A percentile compares a stretch with the other conserved stretches of the same genome.
Evolutionary conservation across 2,888 invertebrate species (phyloP).

Genomic region (Cremastinae sp.): DNA sequence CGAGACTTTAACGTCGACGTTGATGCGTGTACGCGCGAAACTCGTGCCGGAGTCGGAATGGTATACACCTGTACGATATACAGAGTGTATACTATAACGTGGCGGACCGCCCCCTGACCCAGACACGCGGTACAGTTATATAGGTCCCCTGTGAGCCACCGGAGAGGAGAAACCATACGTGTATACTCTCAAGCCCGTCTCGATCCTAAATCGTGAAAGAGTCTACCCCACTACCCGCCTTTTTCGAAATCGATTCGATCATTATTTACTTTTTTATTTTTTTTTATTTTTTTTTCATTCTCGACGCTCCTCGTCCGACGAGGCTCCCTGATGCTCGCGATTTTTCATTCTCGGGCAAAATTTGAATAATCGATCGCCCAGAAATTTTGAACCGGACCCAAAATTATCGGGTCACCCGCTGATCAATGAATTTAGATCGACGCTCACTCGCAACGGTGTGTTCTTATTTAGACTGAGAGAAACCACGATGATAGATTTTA

Average conservation of each 20-base stretch:
- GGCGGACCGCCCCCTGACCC: constrained; percentile 83
- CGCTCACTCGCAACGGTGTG: no score
- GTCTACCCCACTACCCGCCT: no score
- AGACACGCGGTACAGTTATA: constrained; percentile 83
- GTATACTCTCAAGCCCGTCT: background rate
- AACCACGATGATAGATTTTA: no score
- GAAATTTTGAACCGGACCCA: background rate
- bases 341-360: background rate
- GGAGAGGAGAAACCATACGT: constrained; percentile 31
- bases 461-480: no score
- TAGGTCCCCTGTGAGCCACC: constrained; percentile 77
- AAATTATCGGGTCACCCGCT: constrained; percentile 6
- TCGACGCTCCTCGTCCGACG: background rate
- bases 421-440: no score
- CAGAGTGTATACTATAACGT: constrained; percentile 77
- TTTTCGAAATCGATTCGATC: no score
- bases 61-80: constrained; percentile 82
- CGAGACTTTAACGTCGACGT: constrained; percentile 57
- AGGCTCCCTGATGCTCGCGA: background rate
- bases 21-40: constrained; percentile 73
- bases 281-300: background rate
- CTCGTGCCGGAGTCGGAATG: constrained; percentile 80
- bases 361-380: constrained; percentile 17
- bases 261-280: no score
- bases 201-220: background rate